Conservation (phyloP, 1,140 invertebrate genomes). For the Lutraria rhynchaena region DNA sequence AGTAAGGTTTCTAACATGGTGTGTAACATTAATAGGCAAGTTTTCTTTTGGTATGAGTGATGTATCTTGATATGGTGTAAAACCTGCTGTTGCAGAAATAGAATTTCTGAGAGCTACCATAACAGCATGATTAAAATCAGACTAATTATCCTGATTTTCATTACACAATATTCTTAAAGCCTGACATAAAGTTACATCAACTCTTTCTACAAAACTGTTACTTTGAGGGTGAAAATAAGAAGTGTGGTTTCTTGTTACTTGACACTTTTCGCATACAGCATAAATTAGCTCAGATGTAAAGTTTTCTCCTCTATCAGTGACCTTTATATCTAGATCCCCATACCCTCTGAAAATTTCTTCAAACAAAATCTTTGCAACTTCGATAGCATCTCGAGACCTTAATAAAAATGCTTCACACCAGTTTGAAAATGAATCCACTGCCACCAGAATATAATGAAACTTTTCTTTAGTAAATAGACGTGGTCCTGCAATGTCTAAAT, state of each 20-base stretch:
- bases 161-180: slow-evolving; percentile 37
- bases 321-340: slow-evolving; percentile 54
- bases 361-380: slow-evolving; percentile 60
- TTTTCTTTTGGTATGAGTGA: slow-evolving; percentile 56
- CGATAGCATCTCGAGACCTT: slow-evolving; percentile 49
- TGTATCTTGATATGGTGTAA: slow-evolving; percentile 60
- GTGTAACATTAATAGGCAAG: slow-evolving; percentile 36
- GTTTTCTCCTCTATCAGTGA: slow-evolving; percentile 63
- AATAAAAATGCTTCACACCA: slow-evolving; percentile 64
- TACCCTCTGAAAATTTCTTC: slow-evolving; percentile 61
- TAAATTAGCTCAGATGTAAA: slow-evolving; percentile 62
- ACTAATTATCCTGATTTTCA: slow-evolving; percentile 45
- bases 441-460: slow-evolving; percentile 63
- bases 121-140: neutral
- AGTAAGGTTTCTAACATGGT: slow-evolving; percentile 24
- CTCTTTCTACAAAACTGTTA: slow-evolving; percentile 60
- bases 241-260: slow-evolving; percentile 61
- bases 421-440: slow-evolving; percentile 61
- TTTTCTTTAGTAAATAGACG: slow-evolving; percentile 49
- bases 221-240: slow-evolving; percentile 65
- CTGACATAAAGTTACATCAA: slow-evolving; percentile 36
- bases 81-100: slow-evolving; percentile 47
- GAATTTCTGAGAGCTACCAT: slow-evolving; percentile 34
- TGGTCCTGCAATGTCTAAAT: slow-evolving; percentile 67
- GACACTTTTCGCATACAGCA: slow-evolving; percentile 60